Percentiles rank a stretch among this genome's conserved stretches.
phyloP scores from a whole-genome alignment of 2,113 vertebrate genomes.

The Colinus virginianus region DNA sequence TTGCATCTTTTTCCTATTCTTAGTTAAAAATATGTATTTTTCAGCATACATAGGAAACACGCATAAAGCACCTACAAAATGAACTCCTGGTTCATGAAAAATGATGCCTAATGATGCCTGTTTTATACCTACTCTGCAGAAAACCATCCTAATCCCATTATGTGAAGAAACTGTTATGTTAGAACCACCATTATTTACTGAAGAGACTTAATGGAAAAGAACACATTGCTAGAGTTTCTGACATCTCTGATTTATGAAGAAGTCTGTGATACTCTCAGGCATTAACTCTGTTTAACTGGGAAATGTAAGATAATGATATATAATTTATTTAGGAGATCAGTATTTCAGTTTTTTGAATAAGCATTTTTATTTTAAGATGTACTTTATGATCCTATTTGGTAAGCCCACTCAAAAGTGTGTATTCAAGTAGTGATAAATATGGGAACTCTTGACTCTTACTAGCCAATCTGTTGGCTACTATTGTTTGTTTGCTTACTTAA shows the following conservation, averaged over 20 bases:
- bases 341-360: conserved; percentile 14
- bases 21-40: neutral
- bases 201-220: neutral
- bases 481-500: neutral
- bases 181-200: neutral
- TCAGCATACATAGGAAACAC: neutral
- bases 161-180: neutral
- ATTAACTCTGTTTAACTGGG: neutral
- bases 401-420: neutral
- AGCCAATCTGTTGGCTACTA: neutral
- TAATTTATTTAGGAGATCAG: conserved; percentile 22
- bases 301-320: neutral
- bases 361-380: neutral
- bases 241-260: conserved; percentile 6
- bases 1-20: neutral
- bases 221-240: neutral
- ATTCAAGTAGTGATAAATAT: neutral
- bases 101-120: neutral
- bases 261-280: neutral
- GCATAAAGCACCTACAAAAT: neutral
- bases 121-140: neutral
- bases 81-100: neutral
- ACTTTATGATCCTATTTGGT: neutral
- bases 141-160: neutral
- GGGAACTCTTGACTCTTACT: neutral